Evolutionary conservation across 2,113 vertebrate species (phyloP).

Genomic region (Condylura cristata): DNA sequence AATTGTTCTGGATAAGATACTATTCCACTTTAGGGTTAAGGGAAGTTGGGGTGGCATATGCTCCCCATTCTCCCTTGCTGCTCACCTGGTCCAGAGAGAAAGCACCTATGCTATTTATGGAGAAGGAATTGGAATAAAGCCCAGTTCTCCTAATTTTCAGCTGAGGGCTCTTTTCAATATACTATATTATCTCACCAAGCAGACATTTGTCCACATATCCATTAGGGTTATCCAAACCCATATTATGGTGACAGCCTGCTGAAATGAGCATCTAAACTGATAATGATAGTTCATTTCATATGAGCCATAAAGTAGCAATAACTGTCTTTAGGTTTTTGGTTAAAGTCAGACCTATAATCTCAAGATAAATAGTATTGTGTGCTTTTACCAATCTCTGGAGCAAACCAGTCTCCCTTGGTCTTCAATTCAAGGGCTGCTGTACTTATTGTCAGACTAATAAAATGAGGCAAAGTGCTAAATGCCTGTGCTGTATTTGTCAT

Average conservation of each 20-base stretch:
- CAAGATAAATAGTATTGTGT: slow-evolving; percentile 55
- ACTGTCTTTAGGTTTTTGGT: slow-evolving; percentile 69
- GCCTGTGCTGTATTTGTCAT: slow-evolving; percentile 22
- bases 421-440: slow-evolving; percentile 41
- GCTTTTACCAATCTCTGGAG: slow-evolving; percentile 39
- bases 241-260: slow-evolving; percentile 40
- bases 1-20: background rate
- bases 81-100: background rate
- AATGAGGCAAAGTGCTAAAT: slow-evolving; percentile 70
- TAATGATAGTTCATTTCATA: slow-evolving; percentile 67
- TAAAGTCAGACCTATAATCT: slow-evolving; percentile 68
- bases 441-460: slow-evolving; percentile 74
- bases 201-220: slow-evolving; percentile 38
- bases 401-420: slow-evolving; percentile 30
- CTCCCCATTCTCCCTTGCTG: background rate
- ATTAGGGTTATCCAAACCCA: slow-evolving; percentile 40
- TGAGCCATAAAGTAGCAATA: slow-evolving; percentile 70
- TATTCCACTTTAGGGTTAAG: background rate
- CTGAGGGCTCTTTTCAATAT: background rate
- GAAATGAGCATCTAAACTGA: slow-evolving; percentile 69
- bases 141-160: background rate
- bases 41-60: background rate
- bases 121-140: background rate
- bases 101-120: background rate
- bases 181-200: background rate